A percentile compares a stretch with the other conserved stretches of the same genome.
These are phyloP conservation scores for Apoda limacodes DNA, from an alignment of 2,888 invertebrate genomes.

Conservation along the genomic window DNA sequence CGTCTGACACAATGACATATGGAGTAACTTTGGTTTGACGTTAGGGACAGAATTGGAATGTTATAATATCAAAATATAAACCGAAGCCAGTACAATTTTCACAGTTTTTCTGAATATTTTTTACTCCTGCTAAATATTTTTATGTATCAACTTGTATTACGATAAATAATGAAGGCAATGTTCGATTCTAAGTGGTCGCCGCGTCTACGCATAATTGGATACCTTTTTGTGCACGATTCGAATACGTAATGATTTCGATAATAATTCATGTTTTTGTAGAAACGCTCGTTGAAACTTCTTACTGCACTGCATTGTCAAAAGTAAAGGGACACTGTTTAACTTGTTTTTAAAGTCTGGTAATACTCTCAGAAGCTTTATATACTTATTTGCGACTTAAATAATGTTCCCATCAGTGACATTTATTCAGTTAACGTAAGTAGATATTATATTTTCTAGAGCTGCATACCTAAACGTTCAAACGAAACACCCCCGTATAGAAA, in stretches of 20 bases:
- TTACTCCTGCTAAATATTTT: slow-evolving; percentile 39
- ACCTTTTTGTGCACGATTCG: slow-evolving; percentile 52
- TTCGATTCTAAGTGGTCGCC: slow-evolving; percentile 49
- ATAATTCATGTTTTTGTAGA: slow-evolving; percentile 45
- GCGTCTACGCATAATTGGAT: slow-evolving; percentile 60
- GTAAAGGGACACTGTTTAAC: too few relatives aligned
- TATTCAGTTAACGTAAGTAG: too few relatives aligned
- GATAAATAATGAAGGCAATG: slow-evolving; percentile 39
- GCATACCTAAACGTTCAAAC: too few relatives aligned
- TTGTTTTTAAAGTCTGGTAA: too few relatives aligned
- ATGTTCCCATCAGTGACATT: too few relatives aligned
- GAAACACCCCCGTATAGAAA: too few relatives aligned
- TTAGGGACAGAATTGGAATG: slow-evolving; percentile 43
- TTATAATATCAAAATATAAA: slow-evolving; percentile 39
- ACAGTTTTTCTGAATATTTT: slow-evolving; percentile 42
- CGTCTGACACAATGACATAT: slow-evolving; percentile 62
- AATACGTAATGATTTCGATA: slow-evolving; percentile 51
- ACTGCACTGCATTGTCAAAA: too few relatives aligned
- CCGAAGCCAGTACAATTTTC: slow-evolving; percentile 35
- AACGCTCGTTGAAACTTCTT: slow-evolving; percentile 2
- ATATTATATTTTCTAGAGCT: too few relatives aligned
- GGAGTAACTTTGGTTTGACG: slow-evolving; percentile 53
- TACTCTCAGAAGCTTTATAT: too few relatives aligned
- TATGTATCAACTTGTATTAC: slow-evolving; percentile 41
- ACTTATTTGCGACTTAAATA: too few relatives aligned